Conservation (phyloP, 2,797 vertebrate genomes). For the Poeciliopsis paucimaculata region DNA sequence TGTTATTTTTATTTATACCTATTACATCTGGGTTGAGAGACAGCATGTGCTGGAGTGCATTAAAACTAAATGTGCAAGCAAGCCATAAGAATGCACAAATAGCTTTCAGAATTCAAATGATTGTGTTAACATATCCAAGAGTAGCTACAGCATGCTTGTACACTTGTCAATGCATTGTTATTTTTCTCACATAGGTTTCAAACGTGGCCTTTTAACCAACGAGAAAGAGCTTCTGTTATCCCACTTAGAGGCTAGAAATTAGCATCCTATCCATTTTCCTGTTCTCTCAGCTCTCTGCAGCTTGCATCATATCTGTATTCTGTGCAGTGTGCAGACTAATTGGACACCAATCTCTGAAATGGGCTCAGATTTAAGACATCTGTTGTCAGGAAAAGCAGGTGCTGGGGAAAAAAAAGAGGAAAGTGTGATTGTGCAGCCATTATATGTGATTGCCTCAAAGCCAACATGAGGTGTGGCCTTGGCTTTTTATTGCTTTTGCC, state of each 20-base stretch:
- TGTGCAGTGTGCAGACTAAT: conserved; percentile 56
- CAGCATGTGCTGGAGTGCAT: neutral
- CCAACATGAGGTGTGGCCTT: conserved; percentile 52
- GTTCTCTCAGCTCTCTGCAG: conserved; percentile 34
- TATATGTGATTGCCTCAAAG: conserved; percentile 74
- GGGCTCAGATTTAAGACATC: conserved; percentile 63
- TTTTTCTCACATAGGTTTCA: conserved; percentile 27
- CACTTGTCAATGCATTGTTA: conserved; percentile 19
- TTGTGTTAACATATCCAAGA: conserved; percentile 39
- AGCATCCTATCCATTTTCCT: conserved; percentile 45
- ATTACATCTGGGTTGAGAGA: neutral
- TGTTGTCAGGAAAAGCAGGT: conserved; percentile 72
- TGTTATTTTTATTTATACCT: neutral
- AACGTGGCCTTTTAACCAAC: conserved; percentile 52
- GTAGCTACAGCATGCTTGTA: conserved; percentile 27
- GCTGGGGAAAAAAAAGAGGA: conserved; percentile 39
- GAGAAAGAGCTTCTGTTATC: conserved; percentile 49
- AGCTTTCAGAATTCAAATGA: conserved; percentile 3
- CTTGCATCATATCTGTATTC: conserved; percentile 62
- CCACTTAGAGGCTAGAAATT: conserved; percentile 52
- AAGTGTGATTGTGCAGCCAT: conserved; percentile 65
- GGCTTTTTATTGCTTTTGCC: conserved; percentile 72
- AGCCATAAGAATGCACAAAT: neutral
- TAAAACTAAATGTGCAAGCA: no score
- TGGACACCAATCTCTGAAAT: conserved; percentile 58